Evolutionary conservation across 64 coral and sea anemone species (phyloP).

Genomic region (Montipora sp.): DNA sequence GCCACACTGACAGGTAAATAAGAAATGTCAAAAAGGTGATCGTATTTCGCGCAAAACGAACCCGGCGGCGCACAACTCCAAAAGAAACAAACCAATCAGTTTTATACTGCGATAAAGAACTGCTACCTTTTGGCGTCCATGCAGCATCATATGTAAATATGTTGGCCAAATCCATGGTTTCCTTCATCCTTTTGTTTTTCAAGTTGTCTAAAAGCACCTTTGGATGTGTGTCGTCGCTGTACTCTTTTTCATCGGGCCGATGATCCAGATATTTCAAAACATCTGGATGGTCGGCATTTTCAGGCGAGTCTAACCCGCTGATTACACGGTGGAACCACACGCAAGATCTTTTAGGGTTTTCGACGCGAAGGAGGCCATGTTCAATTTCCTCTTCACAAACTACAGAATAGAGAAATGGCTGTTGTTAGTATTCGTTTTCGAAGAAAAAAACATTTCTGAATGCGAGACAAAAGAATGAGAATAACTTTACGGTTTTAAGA

Average conservation of each 20-base stretch:
- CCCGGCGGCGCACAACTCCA: too few relatives aligned
- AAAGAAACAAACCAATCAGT: too few relatives aligned
- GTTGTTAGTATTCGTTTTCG: too few relatives aligned
- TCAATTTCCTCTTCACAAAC: conserved; percentile 83
- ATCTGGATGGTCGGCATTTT: conserved; percentile 8
- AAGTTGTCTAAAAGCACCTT: conserved; percentile 45
- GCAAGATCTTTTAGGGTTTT: conserved; percentile 57
- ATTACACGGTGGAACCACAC: conserved; percentile 80
- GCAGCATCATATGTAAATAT: conserved; percentile 13
- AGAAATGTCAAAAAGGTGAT: too few relatives aligned
- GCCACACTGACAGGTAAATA: too few relatives aligned
- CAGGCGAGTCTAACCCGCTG: conserved; percentile 20
- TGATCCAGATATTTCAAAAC: conserved; percentile 68
- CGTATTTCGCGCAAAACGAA: too few relatives aligned
- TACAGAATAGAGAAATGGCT: neutral
- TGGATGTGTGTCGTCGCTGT: conserved; percentile 1
- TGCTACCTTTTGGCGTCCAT: conserved; percentile 32
- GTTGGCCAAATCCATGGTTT: neutral
- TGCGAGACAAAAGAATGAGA: too few relatives aligned
- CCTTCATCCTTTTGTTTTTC: conserved; percentile 60
- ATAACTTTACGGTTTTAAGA: too few relatives aligned
- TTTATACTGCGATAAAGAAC: neutral
- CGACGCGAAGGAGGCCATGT: conserved; percentile 50
- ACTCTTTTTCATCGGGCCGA: neutral
- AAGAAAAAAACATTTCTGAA: neutral